Conservation (phyloP, 30 jellyfish, hydroid and myxozoan species). For the Turritopsis rubra region DNA sequence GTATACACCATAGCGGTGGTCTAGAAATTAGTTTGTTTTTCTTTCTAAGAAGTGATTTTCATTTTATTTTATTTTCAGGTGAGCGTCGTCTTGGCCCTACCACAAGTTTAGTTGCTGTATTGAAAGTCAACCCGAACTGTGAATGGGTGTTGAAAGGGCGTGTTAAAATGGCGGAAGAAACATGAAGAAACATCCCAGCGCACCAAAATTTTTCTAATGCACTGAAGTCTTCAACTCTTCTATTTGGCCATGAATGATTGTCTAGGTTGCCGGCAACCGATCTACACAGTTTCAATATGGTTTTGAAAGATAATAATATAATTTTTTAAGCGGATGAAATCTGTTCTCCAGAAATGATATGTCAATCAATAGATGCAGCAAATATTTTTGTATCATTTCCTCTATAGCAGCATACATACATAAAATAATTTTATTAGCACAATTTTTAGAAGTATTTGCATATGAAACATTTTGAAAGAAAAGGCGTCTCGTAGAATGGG, state of each 20-base stretch:
- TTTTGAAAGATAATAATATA: neutral
- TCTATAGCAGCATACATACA: neutral
- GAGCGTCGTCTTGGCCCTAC: constrained; percentile 77
- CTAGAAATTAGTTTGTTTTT: neutral
- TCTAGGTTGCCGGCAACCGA: neutral
- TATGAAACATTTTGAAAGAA: neutral
- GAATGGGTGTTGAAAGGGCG: constrained; percentile 64
- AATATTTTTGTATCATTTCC: neutral
- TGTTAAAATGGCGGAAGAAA: neutral
- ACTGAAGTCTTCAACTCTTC: neutral
- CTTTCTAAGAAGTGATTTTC: neutral
- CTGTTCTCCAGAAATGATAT: neutral
- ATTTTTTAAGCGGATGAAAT: neutral
- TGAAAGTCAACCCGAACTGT: constrained; percentile 78
- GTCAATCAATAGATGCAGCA: neutral
- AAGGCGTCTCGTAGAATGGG: neutral
- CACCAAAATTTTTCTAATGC: neutral
- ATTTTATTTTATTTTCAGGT: constrained; percentile 32
- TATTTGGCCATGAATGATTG: neutral
- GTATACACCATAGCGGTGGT: neutral
- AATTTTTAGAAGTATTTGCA: neutral
- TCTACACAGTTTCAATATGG: neutral
- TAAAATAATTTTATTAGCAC: neutral
- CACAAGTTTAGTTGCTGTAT: constrained; percentile 53
- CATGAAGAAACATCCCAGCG: too few species aligned